Base-by-base conservation (phyloP, 2,113 vertebrate genomes). In the Oreochromis spilurus region DNA sequence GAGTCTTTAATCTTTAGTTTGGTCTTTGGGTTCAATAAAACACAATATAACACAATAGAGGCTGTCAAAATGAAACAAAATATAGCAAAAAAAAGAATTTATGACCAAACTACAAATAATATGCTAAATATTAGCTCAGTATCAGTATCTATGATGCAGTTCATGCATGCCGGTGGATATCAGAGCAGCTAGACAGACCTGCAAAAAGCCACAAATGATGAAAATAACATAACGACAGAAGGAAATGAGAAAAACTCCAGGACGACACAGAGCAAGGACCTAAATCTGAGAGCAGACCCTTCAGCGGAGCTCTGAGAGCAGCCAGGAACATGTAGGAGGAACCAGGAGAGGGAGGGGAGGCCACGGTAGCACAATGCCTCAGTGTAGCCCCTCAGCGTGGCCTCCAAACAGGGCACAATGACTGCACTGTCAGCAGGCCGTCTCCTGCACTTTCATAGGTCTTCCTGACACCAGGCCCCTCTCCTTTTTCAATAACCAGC, bases 351-450 rank as follows among this genome's bases (percentile, higher is more conserved):
- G 80, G 77, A 70, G 81, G 70, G 78, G 86, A 82, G 75, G 62
- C 83, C 6, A 65, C 31, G 13, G 89, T 17, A 54, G 89, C 81
- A 94, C 92, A 94, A 94, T 84, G 94, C 82, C 60, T 82, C 92
- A 94, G 92, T 94, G 91, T 93, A 45, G 91, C 88, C 94, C 87
- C 89, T 81, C 78, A 45, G 88, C 58, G 17, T 81, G 84, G 91
- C 88, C 91, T 91, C 54, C 11, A 12, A 87, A 93, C 88, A 62
- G 85, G 86, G 85, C 86, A 95, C 95, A 95, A 95, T 94, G 94
- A 88, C 85, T 72, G 87, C 88, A 88, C 93, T 95, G 93, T 95
- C 88, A 93, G 87, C 87, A 19, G 58, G 38, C 82, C 80, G 57
- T 24, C 88, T 88, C 85, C 88, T 86, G 72, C 89, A 87, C 91